Conservation (phyloP, 1,140 invertebrate species). For the Psix sp. region DNA sequence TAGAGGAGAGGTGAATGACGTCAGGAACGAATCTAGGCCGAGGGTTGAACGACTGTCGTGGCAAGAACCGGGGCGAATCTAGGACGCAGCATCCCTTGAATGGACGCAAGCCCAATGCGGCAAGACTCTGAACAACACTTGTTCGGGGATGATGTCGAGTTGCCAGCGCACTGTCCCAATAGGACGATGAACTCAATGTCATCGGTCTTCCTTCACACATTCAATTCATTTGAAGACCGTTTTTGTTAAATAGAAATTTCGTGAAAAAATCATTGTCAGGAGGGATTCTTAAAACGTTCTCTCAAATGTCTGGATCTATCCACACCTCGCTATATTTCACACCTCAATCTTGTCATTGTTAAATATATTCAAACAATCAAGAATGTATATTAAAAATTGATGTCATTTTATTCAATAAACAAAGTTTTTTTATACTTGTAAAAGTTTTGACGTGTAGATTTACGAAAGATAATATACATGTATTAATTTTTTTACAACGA, state of each 20-base stretch:
- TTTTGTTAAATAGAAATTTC: too few relatives aligned
- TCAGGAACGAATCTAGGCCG: slow-evolving; percentile 72
- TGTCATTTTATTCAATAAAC: too few relatives aligned
- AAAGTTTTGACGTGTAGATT: too few relatives aligned
- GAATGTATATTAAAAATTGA: too few relatives aligned
- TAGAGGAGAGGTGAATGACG: slow-evolving; percentile 66
- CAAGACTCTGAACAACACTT: slow-evolving; percentile 15
- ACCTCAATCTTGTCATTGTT: too few relatives aligned
- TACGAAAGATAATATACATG: too few relatives aligned
- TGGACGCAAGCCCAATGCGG: slow-evolving; percentile 60
- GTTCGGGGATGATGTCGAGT: slow-evolving; percentile 11
- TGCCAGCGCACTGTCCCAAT: slow-evolving; percentile 2
- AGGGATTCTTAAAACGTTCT: too few relatives aligned
- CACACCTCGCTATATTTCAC: too few relatives aligned
- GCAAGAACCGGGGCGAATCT: slow-evolving; percentile 68
- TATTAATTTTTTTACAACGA: too few relatives aligned
- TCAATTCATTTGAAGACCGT: slow-evolving; percentile 1
- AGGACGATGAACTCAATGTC: slow-evolving; percentile 38
- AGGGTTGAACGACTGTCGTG: slow-evolving; percentile 75
- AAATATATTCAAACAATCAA: too few relatives aligned
- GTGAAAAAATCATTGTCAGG: not conserved
- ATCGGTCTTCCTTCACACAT: slow-evolving; percentile 25
- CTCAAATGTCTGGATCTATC: too few relatives aligned
- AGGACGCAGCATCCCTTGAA: slow-evolving; percentile 71
- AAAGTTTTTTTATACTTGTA: too few relatives aligned